Conservation (phyloP, 1,140 invertebrate genomes). For the Sycobia sp. region DNA sequence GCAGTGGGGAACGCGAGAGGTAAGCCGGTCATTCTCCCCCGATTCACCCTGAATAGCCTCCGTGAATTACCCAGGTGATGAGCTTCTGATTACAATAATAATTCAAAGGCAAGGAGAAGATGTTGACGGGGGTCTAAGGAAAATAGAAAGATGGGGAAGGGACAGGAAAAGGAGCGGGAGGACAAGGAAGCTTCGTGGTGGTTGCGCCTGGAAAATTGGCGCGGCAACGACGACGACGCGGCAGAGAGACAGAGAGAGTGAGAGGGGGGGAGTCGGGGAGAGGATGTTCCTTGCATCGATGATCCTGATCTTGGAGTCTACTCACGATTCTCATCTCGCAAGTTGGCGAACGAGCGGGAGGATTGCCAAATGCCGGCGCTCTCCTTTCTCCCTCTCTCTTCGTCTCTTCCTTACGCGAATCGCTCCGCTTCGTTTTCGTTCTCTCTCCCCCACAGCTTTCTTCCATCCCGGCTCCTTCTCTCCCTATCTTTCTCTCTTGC, state of each 20-base stretch:
- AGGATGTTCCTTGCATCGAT: conserved; percentile 32
- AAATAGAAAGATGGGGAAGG: background rate
- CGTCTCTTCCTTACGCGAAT: conserved; percentile 34
- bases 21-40: background rate
- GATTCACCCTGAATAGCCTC: background rate
- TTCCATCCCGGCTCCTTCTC: no score
- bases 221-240: background rate
- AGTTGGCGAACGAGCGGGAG: conserved; percentile 38
- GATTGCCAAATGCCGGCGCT: conserved; percentile 38
- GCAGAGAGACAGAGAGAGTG: background rate
- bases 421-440: conserved; percentile 17
- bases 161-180: no score
- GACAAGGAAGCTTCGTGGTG: background rate
- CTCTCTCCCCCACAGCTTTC: background rate
- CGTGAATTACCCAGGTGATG: conserved; percentile 8
- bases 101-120: background rate
- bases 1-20: background rate
- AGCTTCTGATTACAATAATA: conserved; percentile 26
- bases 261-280: conserved; percentile 4
- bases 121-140: background rate
- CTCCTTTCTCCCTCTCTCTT: no score
- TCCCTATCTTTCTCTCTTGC: background rate
- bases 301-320: conserved; percentile 37
- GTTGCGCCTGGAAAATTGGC: conserved; percentile 14
- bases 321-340: conserved; percentile 44